phyloP scores from a whole-genome alignment of 2,797 vertebrate genomes.

The Pseudochromis fuscus region DNA sequence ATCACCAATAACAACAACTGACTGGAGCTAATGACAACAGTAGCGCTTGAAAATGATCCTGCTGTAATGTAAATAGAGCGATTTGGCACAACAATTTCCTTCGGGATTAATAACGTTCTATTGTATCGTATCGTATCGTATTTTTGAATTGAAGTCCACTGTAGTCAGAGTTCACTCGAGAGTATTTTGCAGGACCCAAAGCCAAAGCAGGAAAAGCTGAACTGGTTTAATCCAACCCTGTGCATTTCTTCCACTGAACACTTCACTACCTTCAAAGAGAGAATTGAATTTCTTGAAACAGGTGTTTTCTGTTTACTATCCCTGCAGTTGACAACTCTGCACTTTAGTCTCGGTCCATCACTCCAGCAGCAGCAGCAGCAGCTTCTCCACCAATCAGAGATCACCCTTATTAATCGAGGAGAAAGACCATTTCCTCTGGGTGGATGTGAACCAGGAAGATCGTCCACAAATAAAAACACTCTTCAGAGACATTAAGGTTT shows the following conservation, averaged over 20 bases:
- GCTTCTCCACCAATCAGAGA: conserved; percentile 59
- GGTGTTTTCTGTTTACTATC: conserved; percentile 58
- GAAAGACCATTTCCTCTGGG: conserved; percentile 70
- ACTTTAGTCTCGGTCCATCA: conserved; percentile 41
- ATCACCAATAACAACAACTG: too few species aligned
- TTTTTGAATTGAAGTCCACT: too few species aligned
- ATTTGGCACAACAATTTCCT: too few species aligned
- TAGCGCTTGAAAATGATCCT: too few species aligned
- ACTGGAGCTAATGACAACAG: too few species aligned
- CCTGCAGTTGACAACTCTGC: conserved; percentile 48
- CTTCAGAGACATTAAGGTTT: conserved; percentile 31
- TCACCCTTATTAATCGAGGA: conserved; percentile 11
- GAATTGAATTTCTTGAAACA: conserved; percentile 34
- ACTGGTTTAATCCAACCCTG: background rate
- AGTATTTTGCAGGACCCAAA: too few species aligned
- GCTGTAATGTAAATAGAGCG: too few species aligned
- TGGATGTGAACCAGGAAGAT: conserved; percentile 53
- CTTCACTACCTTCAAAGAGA: background rate
- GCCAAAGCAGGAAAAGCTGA: background rate
- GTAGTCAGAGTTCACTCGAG: too few species aligned
- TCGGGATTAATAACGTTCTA: too few species aligned
- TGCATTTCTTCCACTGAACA: background rate
- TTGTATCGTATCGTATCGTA: too few species aligned
- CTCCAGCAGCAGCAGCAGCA: conserved; percentile 21
- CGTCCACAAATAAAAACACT: conserved; percentile 64